These are phyloP conservation scores for Struthidea cinerea DNA, from an alignment of 2,113 vertebrate genomes.

Conservation along the genomic window DNA sequence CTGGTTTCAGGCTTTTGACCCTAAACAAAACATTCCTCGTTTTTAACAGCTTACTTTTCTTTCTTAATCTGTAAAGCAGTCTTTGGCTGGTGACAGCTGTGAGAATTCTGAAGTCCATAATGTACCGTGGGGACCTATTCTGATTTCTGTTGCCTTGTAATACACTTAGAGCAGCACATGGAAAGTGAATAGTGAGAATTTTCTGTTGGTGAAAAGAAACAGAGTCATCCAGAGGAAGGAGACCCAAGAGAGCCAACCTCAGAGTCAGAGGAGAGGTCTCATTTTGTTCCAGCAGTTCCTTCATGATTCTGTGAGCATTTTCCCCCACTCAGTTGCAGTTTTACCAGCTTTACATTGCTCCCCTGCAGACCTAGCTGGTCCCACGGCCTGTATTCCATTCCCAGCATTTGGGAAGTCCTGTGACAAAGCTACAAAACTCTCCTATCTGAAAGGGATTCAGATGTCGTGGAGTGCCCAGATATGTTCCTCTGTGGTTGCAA, in stretches of 20 bases:
- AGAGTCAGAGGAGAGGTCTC: not conserved
- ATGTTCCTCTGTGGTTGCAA: constrained; percentile 2
- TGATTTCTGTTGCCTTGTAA: constrained; percentile 38
- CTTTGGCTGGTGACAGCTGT: constrained; percentile 34
- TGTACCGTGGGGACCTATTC: not conserved
- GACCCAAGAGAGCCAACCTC: constrained; percentile 30
- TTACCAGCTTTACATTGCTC: not conserved
- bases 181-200: constrained; percentile 12
- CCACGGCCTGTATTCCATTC: not conserved
- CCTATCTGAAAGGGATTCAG: not conserved
- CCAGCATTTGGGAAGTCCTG: not conserved
- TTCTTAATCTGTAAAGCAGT: constrained; percentile 50
- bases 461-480: not conserved
- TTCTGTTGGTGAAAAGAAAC: constrained; percentile 60
- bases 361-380: not conserved
- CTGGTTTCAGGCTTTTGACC: not conserved
- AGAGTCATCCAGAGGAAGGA: constrained; percentile 28
- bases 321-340: not conserved
- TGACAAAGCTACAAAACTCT: not conserved
- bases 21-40: not conserved
- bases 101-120: constrained; percentile 32
- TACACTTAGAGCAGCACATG: constrained; percentile 14
- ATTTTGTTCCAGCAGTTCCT: not conserved
- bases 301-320: not conserved
- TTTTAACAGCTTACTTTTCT: not conserved